Conservation (phyloP, 2,113 vertebrate species). For the Rousettus leschenaultii region DNA sequence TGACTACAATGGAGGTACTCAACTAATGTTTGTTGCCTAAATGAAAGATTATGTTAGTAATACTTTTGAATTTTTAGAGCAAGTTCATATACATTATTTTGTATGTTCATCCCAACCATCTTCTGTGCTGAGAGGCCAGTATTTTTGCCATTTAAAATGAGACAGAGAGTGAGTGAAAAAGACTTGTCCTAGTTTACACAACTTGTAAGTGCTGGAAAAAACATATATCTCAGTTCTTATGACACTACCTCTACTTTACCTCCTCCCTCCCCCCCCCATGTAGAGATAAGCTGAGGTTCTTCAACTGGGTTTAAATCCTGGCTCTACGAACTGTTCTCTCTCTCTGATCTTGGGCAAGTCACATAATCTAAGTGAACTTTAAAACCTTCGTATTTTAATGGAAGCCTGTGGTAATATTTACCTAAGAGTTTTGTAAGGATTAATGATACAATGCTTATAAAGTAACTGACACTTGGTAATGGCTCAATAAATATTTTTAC, state of each 20-base stretch:
- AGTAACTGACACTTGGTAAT: background rate
- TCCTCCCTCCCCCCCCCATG: too few relatives aligned
- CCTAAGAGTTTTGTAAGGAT: background rate
- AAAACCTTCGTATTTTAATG: background rate
- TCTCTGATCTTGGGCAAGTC: background rate
- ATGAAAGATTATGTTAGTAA: background rate
- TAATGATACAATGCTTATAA: background rate
- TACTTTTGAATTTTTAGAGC: background rate
- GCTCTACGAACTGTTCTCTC: background rate
- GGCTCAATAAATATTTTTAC: background rate
- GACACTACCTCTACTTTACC: background rate
- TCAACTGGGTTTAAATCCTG: background rate
- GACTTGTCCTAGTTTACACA: background rate
- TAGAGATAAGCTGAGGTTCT: background rate
- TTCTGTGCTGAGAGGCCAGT: background rate
- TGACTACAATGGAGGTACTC: background rate
- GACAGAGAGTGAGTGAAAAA: background rate
- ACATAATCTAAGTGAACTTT: background rate
- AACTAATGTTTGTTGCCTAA: background rate
- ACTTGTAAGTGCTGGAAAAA: background rate
- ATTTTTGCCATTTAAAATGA: background rate
- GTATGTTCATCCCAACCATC: background rate
- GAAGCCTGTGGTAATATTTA: background rate
- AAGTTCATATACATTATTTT: background rate
- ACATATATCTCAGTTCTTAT: background rate